Percentiles rank a stretch among this genome's conserved stretches.
These are phyloP conservation scores for Chelidonichthys spinosus DNA, from an alignment of 2,797 vertebrate species.

Conservation along the genomic window DNA sequence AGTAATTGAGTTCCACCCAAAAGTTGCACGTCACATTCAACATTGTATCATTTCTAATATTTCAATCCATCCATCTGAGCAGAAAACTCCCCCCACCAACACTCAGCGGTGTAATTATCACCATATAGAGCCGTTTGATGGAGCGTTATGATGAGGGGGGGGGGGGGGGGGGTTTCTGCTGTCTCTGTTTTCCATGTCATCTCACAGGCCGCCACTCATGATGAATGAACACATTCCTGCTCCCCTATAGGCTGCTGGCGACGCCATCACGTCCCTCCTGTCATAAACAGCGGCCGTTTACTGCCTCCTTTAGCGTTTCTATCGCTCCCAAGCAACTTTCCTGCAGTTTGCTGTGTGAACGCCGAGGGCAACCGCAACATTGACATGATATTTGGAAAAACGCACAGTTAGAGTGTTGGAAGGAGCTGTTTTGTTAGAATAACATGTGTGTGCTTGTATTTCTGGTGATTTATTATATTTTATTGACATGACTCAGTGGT, in stretches of 20 bases:
- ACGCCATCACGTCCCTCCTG: constrained; percentile 57
- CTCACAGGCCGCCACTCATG: constrained; percentile 62
- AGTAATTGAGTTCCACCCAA: not conserved
- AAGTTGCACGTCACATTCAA: constrained; percentile 11
- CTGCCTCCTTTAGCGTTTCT: constrained; percentile 63
- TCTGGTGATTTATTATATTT: constrained; percentile 3
- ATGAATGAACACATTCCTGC: constrained; percentile 64
- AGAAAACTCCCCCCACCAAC: not conserved
- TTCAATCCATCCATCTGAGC: not conserved
- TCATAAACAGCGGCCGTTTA: constrained; percentile 73
- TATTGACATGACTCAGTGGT: not conserved
- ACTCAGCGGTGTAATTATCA: constrained; percentile 55
- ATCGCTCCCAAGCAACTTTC: constrained; percentile 73
- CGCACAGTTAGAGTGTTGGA: constrained; percentile 33
- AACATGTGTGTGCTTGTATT: constrained; percentile 5
- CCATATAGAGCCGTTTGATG: constrained; percentile 47
- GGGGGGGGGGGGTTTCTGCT: constrained; percentile 34
- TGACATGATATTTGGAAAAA: not conserved
- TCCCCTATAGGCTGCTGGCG: constrained; percentile 63
- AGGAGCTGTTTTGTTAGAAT: constrained; percentile 42
- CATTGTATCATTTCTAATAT: not conserved
- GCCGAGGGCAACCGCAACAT: constrained; percentile 41
- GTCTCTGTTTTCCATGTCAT: constrained; percentile 50
- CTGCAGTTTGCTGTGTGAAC: constrained; percentile 59
- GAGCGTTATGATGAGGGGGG: constrained; percentile 46